phyloP scores from a whole-genome alignment of 2,888 invertebrate species.

The Cosmia trapezina region DNA sequence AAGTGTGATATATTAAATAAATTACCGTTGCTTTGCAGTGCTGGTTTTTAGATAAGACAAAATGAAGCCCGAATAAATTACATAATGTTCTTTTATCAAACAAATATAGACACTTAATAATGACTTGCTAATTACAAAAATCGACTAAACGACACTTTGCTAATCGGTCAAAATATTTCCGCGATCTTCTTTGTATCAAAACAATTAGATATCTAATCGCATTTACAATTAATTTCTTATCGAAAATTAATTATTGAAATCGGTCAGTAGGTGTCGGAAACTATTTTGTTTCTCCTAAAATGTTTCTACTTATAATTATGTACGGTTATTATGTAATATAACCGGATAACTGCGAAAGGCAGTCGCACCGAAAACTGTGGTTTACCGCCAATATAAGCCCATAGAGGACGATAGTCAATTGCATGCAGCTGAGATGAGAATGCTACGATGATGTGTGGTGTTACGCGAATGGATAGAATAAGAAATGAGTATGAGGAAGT shows the following conservation, averaged over 20 bases:
- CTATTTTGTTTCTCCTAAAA: constrained; percentile 1
- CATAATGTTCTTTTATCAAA: background rate
- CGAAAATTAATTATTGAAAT: constrained; percentile 40
- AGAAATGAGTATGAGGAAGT: too few relatives aligned
- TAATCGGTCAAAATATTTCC: constrained; percentile 47
- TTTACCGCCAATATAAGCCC: constrained; percentile 19
- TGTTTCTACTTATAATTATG: background rate
- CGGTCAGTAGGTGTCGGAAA: constrained; percentile 41
- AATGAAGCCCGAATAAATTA: background rate
- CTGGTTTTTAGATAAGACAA: background rate
- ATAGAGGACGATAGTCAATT: constrained; percentile 6
- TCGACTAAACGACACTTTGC: constrained; percentile 4
- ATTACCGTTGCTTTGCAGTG: too few relatives aligned
- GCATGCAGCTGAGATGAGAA: too few relatives aligned
- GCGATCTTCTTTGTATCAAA: constrained; percentile 19
- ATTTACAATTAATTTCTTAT: constrained; percentile 27
- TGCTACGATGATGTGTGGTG: too few relatives aligned
- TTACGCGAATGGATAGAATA: too few relatives aligned
- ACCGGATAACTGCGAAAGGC: background rate
- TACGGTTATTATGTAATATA: too few relatives aligned
- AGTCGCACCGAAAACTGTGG: constrained; percentile 20
- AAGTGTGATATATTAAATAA: background rate
- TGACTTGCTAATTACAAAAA: constrained; percentile 19
- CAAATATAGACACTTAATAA: too few relatives aligned
- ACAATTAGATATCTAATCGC: constrained; percentile 27